Percentiles rank a stretch among this genome's conserved stretches.
phyloP scores from a whole-genome alignment of 2,797 vertebrate species.

The Sebastes matsubarae region DNA sequence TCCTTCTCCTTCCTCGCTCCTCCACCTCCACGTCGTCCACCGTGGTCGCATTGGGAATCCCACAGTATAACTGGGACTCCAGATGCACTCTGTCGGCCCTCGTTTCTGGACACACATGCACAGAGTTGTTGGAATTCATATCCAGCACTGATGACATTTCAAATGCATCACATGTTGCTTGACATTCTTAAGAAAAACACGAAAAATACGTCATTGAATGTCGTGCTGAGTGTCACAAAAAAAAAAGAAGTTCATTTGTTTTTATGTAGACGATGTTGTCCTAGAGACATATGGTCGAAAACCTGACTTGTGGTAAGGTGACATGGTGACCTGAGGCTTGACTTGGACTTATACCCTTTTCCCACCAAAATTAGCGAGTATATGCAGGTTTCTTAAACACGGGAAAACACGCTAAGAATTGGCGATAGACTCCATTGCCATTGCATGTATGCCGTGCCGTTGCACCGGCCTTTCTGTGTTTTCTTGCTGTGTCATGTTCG shows the following conservation, averaged over 20 bases:
- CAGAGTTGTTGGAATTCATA: neutral
- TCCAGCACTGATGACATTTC: neutral
- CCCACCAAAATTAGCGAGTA: too few species aligned
- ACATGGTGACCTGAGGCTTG: neutral
- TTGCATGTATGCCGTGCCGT: too few species aligned
- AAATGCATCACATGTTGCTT: too few species aligned
- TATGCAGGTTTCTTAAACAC: too few species aligned
- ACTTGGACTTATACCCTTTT: neutral
- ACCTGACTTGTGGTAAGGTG: neutral
- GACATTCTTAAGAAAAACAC: too few species aligned
- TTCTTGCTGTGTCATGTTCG: too few species aligned
- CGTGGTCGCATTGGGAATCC: constrained; percentile 68
- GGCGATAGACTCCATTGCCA: too few species aligned
- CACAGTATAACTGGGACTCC: constrained; percentile 85
- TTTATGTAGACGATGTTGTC: neutral
- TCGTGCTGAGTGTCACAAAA: too few species aligned
- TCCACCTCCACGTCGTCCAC: neutral
- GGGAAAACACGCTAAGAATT: too few species aligned
- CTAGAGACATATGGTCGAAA: neutral
- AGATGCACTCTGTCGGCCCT: neutral
- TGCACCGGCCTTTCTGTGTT: too few species aligned
- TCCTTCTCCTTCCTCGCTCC: neutral
- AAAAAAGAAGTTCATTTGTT: fast-evolving
- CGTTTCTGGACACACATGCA: constrained; percentile 49
- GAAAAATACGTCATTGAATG: too few species aligned